phyloP scores from a whole-genome alignment of 2,113 vertebrate genomes.

The Pangasianodon hypophthalmus region DNA sequence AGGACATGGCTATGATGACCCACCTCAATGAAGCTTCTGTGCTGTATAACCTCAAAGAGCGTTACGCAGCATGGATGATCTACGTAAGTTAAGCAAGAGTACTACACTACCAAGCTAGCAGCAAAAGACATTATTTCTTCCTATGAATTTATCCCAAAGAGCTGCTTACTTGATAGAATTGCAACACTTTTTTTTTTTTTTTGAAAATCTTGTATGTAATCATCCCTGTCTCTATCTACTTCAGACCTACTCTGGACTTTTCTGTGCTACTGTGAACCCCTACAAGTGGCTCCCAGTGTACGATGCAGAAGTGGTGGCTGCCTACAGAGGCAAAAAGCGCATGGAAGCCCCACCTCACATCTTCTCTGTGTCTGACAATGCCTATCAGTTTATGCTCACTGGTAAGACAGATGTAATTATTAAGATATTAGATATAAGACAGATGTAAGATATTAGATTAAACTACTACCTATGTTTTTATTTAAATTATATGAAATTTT shows the following conservation, averaged over 20 bases:
- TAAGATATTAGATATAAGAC: slow-evolving; percentile 8
- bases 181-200: not conserved
- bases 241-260: slow-evolving; percentile 85
- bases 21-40: slow-evolving; percentile 72
- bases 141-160: not conserved
- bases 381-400: slow-evolving; percentile 49
- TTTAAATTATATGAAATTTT: not conserved
- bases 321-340: slow-evolving; percentile 80
- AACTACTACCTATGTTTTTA: not conserved
- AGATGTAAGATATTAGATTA: not conserved
- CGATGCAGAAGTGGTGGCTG: slow-evolving; percentile 65
- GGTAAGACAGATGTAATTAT: slow-evolving; percentile 22
- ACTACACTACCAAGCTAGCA: not conserved
- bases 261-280: slow-evolving; percentile 85
- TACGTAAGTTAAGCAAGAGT: slow-evolving; percentile 67
- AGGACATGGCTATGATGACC: slow-evolving; percentile 79
- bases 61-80: slow-evolving; percentile 81
- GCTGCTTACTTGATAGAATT: not conserved
- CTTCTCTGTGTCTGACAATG: slow-evolving; percentile 55
- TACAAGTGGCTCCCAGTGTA: slow-evolving; percentile 88
- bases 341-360: slow-evolving; percentile 56
- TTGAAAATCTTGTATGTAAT: not conserved
- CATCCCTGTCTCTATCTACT: slow-evolving; percentile 36
- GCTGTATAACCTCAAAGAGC: slow-evolving; percentile 77
- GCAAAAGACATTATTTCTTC: not conserved